phyloP scores from a whole-genome alignment of 2,113 vertebrate genomes.

The Sturnira hondurensis region DNA sequence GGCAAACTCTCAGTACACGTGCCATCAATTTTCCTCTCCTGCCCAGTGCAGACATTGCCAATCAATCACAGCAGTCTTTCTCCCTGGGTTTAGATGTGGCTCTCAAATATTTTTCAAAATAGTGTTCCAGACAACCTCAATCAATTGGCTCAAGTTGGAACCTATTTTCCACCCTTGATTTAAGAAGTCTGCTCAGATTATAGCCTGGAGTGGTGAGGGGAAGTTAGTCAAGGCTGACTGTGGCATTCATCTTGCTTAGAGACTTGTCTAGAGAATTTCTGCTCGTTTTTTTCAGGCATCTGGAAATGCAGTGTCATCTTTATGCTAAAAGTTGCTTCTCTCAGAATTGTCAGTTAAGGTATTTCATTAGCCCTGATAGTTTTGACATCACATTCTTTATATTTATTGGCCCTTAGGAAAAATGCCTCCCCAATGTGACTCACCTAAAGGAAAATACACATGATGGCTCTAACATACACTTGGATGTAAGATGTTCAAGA shows the following conservation, averaged over 20 bases:
- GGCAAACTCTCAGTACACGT: neutral
- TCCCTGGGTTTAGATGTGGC: constrained; percentile 17
- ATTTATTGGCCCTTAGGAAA: constrained; percentile 29
- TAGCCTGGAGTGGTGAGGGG: constrained; percentile 34
- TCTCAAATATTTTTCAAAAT: constrained; percentile 61
- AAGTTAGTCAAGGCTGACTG: constrained; percentile 48
- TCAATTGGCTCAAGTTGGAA: constrained; percentile 58
- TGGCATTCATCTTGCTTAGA: constrained; percentile 55
- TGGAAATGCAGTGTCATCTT: constrained; percentile 53
- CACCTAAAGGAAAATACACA: neutral
- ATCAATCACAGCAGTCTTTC: constrained; percentile 12
- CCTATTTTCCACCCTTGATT: constrained; percentile 58
- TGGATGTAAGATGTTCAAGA: neutral
- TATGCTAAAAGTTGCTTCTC: constrained; percentile 52
- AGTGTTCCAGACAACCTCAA: constrained; percentile 47
- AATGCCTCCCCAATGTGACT: neutral
- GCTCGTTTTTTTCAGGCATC: constrained; percentile 47
- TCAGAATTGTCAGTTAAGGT: constrained; percentile 58
- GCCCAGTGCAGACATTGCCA: neutral
- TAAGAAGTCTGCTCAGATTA: constrained; percentile 47
- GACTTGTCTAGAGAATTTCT: constrained; percentile 30
- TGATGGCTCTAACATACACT: neutral
- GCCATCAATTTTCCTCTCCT: constrained; percentile 35
- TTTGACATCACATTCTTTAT: constrained; percentile 51
- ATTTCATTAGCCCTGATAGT: constrained; percentile 38